Evolutionary conservation across 1,140 invertebrate species (phyloP), one percentile per base, ranked within the genome.

Genomic region (Pygmarrhopalites habei): DNA sequence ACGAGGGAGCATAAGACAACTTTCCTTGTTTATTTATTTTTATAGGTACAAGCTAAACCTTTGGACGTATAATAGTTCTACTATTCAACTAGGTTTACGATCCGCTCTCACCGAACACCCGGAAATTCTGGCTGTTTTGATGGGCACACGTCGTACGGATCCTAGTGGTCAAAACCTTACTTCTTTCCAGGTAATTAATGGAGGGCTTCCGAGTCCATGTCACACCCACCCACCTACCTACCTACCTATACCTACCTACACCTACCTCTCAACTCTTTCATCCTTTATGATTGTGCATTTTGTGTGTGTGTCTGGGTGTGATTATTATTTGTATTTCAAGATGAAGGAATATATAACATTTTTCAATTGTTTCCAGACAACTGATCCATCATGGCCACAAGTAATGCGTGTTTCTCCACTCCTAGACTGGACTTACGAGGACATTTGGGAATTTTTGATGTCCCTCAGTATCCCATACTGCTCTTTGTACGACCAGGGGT

Each of bases 371-470:
- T 69, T 78, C 70, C 76, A 85, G 87, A 81, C 84, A 79, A 93
- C 92, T 15, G 94, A 97, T 78, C 63, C 79, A 1, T 85, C 79
- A 51, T 98, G 94, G 94, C 92, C 94, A 4, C 78, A 84, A 72
- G 78, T 95, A 60, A 86, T 95, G 80, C 79, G 94, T 26, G 83
- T 96, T 10, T 90, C 83, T 75, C 93, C 94, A 0, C 77, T 98
- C 26, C 78, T 97, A 5, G 82, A 95, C 69, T 97, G 93, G 93
- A 82, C 80, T 12, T 97, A 95, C 74, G 80, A 80, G 44, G 84
- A 95, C 71, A 83, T 97, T 55, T 98, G 95, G 94, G 80, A 82
- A 60, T 96, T 94, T 72, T 79, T 97, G 7, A 75, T 87, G 12
- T 74, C 81, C 19, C 79, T 88, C 46, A 78, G 85, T 65, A 82